These are phyloP conservation scores for Meteorus sp. DNA, from an alignment of 1,140 invertebrate species.

Conservation along the genomic window DNA sequence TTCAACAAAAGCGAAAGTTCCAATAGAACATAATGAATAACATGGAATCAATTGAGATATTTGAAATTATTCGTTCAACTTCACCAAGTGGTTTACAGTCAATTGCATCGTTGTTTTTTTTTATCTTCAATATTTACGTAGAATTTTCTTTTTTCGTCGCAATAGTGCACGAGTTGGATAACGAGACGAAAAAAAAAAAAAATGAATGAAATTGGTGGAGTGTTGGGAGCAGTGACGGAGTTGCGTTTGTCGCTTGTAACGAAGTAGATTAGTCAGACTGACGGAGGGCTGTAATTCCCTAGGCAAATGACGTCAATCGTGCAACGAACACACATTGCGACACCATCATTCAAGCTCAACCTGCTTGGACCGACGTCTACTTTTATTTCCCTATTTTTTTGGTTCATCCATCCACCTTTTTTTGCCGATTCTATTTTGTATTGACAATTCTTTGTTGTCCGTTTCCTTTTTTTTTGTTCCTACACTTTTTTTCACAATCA, in stretches of 20 bases:
- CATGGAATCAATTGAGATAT: too few relatives aligned
- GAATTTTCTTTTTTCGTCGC: too few relatives aligned
- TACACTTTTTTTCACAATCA: too few relatives aligned
- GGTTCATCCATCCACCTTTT: neutral
- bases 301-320: constrained; percentile 55
- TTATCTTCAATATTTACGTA: too few relatives aligned
- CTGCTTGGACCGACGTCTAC: constrained; percentile 6
- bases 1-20: too few relatives aligned
- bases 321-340: constrained; percentile 42
- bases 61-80: too few relatives aligned
- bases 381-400: constrained; percentile 10
- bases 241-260: constrained; percentile 53
- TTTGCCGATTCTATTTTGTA: neutral
- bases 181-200: constrained; percentile 2
- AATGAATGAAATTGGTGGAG: constrained; percentile 12
- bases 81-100: too few relatives aligned
- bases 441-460: too few relatives aligned
- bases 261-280: constrained; percentile 55
- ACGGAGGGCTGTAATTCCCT: constrained; percentile 53
- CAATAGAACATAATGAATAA: too few relatives aligned
- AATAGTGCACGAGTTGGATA: too few relatives aligned
- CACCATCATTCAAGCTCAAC: constrained; percentile 21
- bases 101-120: too few relatives aligned
- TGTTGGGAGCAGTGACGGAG: constrained; percentile 44
- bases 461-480: too few relatives aligned